Evolutionary conservation across 2,888 invertebrate species (phyloP), one percentile per base, ranked within the genome.

Genomic region (Temnothorax rugatulus): DNA sequence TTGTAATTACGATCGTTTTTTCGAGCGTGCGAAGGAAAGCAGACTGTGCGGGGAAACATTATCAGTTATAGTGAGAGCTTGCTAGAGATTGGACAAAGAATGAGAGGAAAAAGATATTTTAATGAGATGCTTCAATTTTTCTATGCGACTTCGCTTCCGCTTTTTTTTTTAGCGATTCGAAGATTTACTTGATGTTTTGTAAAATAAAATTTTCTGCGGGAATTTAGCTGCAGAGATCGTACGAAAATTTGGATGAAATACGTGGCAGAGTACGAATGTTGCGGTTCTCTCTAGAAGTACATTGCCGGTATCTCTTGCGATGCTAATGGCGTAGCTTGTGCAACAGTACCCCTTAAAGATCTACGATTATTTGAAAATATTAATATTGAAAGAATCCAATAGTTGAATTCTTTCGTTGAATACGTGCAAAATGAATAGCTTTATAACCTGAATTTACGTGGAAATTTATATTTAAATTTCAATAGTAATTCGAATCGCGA

Each of bases 1-100:
- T 84, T 82, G 69, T 57, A 69, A 69, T 81, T 81, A 59, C 34
- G 41, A 77, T 77, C 54, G 68, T 66, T 84, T 84, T 73, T 73
- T 54, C 66, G 66, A 50, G 54, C 61, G 54, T 81, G 61, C 52
- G 63, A 29, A 61, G 7, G 9, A 81, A 34, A 77, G 34, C 77
- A 29, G 50, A 18, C 29, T 54, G 18, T 7, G 50, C 38, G 38
- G 15, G 15, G 9, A 9, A 81, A 9, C 59, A 44, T 57, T 71
- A 69, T 54, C 61, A 59, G 59, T 71, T 34, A 25, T 38, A 63
- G n/a, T 7, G 38, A 29, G 54, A 66, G 41, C 25, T 77, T 44
- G 50, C 18, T 52, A 64, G 21, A 50, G 66, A 25, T 38, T 52
- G 79, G 21, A 44, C 5, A 34, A 34, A 7, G 41, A 66, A 57